phyloP scores from a whole-genome alignment of 2,797 vertebrate species.

The Cetoscarus ocellatus region DNA sequence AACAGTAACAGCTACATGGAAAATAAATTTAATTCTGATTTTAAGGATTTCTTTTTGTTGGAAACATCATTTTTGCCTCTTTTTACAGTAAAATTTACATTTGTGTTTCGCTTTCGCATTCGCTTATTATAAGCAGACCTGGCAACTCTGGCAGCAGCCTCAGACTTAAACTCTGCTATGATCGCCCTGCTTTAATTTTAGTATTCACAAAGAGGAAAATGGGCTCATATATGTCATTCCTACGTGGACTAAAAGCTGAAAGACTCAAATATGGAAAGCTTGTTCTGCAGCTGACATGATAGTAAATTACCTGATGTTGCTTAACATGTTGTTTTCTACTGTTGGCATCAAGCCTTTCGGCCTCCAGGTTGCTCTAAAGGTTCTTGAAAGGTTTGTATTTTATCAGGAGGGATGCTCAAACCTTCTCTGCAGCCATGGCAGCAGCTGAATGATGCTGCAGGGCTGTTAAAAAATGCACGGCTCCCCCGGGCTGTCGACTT shows the following conservation, averaged over 20 bases:
- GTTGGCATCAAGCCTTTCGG: constrained; percentile 3
- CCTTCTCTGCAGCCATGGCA: constrained; percentile 30
- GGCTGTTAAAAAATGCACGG: constrained; percentile 43
- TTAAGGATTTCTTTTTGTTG: no score
- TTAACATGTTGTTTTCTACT: background rate
- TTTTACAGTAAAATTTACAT: no score
- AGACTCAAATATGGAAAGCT: background rate
- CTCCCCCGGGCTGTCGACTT: constrained; percentile 26
- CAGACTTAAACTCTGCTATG: background rate
- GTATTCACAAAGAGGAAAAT: constrained; percentile 16
- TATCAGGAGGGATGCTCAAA: constrained; percentile 7
- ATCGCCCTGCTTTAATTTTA: constrained; percentile 13
- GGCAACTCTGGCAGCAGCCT: background rate
- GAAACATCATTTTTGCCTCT: no score
- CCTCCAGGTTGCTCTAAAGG: constrained; percentile 1
- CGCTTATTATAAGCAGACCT: no score
- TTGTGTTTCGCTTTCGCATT: no score
- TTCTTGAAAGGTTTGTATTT: constrained; percentile 9
- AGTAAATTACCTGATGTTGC: background rate
- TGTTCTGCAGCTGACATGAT: background rate
- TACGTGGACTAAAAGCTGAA: background rate
- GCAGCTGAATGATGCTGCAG: constrained; percentile 26
- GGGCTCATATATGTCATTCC: background rate
- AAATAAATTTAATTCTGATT: no score
- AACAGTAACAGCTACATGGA: no score